Evolutionary conservation across 2,113 vertebrate species (phyloP).

Genomic region (Baryphthengus martii): DNA sequence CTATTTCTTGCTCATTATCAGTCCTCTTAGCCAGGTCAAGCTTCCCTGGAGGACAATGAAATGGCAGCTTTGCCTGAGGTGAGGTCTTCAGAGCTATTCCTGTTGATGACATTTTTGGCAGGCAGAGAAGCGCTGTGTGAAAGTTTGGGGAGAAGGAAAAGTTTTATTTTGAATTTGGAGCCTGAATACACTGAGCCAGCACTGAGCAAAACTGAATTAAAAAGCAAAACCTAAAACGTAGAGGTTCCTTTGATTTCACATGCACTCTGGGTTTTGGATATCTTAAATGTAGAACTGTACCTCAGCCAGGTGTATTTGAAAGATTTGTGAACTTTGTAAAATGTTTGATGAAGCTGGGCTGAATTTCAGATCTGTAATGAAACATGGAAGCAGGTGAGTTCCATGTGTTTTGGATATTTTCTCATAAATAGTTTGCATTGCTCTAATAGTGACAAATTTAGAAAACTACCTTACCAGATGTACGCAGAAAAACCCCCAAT

Average conservation of each 20-base stretch:
- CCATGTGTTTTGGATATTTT: conserved; percentile 42
- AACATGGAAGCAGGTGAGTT: conserved; percentile 44
- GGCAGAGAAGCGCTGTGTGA: background rate
- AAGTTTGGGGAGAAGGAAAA: conserved; percentile 20
- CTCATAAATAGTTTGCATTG: conserved; percentile 49
- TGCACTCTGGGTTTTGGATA: background rate
- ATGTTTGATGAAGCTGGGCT: background rate
- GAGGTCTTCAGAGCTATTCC: background rate
- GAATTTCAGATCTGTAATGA: conserved; percentile 18
- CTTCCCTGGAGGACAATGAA: conserved; percentile 61
- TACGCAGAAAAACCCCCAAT: background rate
- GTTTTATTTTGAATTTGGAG: background rate
- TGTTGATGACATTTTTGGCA: conserved; percentile 30
- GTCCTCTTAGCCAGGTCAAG: conserved; percentile 46
- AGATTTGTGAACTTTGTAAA: conserved; percentile 9
- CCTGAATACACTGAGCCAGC: background rate
- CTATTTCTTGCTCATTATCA: conserved; percentile 57
- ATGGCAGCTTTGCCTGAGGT: conserved; percentile 44
- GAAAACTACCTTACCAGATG: conserved; percentile 53
- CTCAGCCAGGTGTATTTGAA: background rate
- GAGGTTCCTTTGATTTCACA: background rate
- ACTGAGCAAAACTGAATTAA: background rate
- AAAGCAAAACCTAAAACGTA: background rate
- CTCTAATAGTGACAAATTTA: conserved; percentile 35
- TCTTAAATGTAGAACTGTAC: background rate